Conservation (phyloP, 2,113 vertebrate genomes). For the Mohoua ochrocephala region DNA sequence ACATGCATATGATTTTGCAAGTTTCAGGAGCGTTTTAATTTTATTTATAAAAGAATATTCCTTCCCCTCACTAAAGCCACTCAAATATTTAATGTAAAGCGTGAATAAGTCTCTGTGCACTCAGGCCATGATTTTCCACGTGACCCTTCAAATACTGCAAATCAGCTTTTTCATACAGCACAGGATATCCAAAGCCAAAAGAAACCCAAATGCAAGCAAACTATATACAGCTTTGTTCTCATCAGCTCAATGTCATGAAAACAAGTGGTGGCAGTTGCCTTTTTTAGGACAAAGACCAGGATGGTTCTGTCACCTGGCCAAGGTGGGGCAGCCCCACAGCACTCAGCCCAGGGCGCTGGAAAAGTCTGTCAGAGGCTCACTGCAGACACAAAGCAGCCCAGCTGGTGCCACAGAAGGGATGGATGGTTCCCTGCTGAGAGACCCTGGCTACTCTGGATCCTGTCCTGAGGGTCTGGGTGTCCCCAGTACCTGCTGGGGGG, state of each 20-base stretch:
- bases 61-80: background rate
- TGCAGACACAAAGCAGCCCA: background rate
- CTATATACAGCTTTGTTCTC: background rate
- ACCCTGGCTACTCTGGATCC: background rate
- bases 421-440: background rate
- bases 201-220: background rate
- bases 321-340: background rate
- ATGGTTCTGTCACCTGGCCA: background rate
- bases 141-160: background rate
- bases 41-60: background rate
- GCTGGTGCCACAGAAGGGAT: background rate
- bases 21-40: background rate
- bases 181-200: background rate
- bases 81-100: background rate
- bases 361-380: background rate
- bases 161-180: background rate
- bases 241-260: background rate
- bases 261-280: background rate
- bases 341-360: background rate
- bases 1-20: background rate
- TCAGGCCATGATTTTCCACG: background rate
- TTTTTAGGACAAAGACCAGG: background rate
- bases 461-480: fast-evolving
- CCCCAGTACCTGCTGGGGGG: background rate
- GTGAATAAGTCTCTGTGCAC: fast-evolving